Evolutionary conservation across 64 coral and sea anemone species (phyloP).

Genomic region (Montipora capricornis): DNA sequence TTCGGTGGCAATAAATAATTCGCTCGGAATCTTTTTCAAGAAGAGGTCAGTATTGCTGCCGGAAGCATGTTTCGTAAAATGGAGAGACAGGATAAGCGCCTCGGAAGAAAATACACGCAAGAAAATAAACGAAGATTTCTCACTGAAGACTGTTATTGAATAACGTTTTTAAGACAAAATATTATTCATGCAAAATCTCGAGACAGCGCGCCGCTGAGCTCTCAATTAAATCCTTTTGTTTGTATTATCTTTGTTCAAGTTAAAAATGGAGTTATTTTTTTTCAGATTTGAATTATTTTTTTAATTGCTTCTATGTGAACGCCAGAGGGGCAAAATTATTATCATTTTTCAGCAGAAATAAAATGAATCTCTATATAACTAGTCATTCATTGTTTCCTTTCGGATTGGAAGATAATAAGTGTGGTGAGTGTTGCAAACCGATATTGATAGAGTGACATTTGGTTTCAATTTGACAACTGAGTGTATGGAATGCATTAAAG

Average conservation of each 20-base stretch:
- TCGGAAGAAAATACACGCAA: background rate
- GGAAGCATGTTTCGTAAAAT: background rate
- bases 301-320: background rate
- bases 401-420: background rate
- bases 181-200: background rate
- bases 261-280: background rate
- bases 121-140: background rate
- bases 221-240: slow-evolving; percentile 39
- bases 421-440: background rate
- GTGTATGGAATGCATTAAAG: background rate
- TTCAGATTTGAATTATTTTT: background rate
- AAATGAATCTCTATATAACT: background rate
- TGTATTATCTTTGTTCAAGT: background rate
- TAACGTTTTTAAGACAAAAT: background rate
- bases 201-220: background rate
- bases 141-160: background rate
- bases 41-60: background rate
- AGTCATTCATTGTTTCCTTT: background rate
- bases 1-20: background rate
- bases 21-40: too few relatives aligned
- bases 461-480: background rate
- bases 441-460: background rate
- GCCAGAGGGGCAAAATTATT: background rate
- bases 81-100: background rate
- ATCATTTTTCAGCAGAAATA: background rate